Evolutionary conservation across 2,797 vertebrate species (phyloP), one percentile per base, ranked within the genome.

Genomic region (Avahi laniger): DNA sequence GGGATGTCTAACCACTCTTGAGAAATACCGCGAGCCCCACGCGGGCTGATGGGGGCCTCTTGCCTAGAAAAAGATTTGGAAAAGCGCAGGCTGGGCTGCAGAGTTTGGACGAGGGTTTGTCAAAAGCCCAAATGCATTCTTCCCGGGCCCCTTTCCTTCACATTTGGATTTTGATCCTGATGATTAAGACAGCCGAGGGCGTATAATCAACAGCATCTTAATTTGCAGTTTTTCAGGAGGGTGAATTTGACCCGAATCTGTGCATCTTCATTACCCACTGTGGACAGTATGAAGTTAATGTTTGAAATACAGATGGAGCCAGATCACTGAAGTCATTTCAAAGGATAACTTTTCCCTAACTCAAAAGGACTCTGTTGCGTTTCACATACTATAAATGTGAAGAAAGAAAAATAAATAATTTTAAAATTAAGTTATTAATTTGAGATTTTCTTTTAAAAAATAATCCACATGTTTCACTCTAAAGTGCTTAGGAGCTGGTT

Each of bases 191-290:
- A 94, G 83, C 26, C 22, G 3, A 86, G 1, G 14, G 79, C 26
- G 0, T 89, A 54, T 92, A 91, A 89, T 93, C 81, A 85, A 70
- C 70, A 88, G 30, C 81, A 91, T 93, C 88, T 95, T 89, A 91
- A 96, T 95, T 73, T 91, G 91, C 85, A 87, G 84, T 70, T 97
- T 97, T 97, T 96, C 92, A 48, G 78, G 48, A 96, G 83, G 72
- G 3, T 89, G 76, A 96, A 94, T 96, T 89, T 96, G 94, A 94
- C 75, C 72, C 0, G 61, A 94, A 75, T 95, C 54, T 96, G 38
- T 35, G 69, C 28, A n/a, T 94, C 84, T 92, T 96, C 91, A 91
- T 95, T 91, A 87, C 75, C 72, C 88, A 52, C 41, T 28, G 94
- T 65, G 75, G 88, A 91, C 4, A 15, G 41, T 93, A 52, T 84